A percentile compares a stretch with the other conserved stretches of the same genome.
Conservation (phyloP, 2,888 invertebrate genomes). For the Oegoconia quadripuncta region DNA sequence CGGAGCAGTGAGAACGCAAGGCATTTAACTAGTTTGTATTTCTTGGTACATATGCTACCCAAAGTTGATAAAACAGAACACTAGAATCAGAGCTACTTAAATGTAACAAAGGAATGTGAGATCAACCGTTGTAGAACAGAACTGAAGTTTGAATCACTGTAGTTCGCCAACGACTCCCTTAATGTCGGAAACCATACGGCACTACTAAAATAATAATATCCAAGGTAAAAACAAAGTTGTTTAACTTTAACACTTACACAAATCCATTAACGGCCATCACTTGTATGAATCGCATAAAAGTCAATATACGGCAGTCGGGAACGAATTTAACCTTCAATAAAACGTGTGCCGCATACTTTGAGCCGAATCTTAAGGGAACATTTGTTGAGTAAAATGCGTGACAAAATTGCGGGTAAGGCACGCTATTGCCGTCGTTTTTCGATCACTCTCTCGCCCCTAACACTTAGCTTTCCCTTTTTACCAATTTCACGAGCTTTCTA, state of each 20-base stretch:
- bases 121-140: no score
- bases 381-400: constrained; percentile 75
- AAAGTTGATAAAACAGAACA: no score
- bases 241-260: constrained; percentile 21
- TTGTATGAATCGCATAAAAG: constrained; percentile 47
- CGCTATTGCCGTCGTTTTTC: constrained; percentile 54
- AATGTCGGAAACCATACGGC: no score
- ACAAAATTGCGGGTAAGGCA: constrained; percentile 66
- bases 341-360: constrained; percentile 72
- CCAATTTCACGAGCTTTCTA: constrained; percentile 74
- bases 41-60: no score
- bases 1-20: no score
- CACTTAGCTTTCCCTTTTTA: constrained; percentile 77
- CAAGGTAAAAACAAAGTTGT: background rate
- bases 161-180: no score
- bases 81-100: no score
- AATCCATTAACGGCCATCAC: constrained; percentile 46
- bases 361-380: constrained; percentile 68
- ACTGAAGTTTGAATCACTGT: no score
- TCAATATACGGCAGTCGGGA: constrained; percentile 42
- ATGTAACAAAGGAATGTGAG: no score
- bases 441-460: constrained; percentile 65
- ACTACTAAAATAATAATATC: no score
- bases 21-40: no score
- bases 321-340: constrained; percentile 65